These are phyloP conservation scores for Phengaris arion DNA, from an alignment of 2,888 invertebrate genomes.

Conservation along the genomic window DNA sequence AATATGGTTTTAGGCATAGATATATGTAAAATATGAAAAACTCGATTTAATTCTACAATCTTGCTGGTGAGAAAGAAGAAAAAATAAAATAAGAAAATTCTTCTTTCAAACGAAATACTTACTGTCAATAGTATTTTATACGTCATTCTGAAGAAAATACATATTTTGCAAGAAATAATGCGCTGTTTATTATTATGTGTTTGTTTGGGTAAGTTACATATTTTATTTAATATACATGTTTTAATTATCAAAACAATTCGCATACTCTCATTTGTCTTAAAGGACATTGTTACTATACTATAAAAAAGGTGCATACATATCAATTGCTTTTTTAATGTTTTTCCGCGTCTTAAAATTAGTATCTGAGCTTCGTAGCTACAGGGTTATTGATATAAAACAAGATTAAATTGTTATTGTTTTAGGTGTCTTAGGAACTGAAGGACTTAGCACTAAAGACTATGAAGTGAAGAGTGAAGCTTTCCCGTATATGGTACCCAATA, in stretches of 20 bases:
- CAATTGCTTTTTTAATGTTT: no score
- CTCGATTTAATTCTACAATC: background rate
- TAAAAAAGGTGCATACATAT: no score
- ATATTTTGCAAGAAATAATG: background rate
- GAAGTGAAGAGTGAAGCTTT: background rate
- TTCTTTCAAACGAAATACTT: conserved; percentile 3
- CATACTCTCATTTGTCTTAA: no score
- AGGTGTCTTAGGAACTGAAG: background rate
- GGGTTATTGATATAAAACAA: background rate
- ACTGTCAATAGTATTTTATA: no score
- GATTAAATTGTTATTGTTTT: background rate
- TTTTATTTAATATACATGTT: no score
- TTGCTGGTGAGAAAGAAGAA: background rate
- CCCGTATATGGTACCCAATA: background rate
- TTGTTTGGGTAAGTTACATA: background rate
- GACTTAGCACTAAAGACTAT: background rate
- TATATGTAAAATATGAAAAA: background rate
- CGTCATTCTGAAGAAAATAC: background rate
- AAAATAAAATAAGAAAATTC: background rate
- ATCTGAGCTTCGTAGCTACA: no score
- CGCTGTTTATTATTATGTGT: background rate
- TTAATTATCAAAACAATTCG: no score
- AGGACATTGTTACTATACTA: no score
- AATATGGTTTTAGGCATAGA: no score
- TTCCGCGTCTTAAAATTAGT: no score